These are phyloP conservation scores for Dyspetes luteomarginatus DNA, from an alignment of 2,888 invertebrate genomes.

Conservation along the genomic window DNA sequence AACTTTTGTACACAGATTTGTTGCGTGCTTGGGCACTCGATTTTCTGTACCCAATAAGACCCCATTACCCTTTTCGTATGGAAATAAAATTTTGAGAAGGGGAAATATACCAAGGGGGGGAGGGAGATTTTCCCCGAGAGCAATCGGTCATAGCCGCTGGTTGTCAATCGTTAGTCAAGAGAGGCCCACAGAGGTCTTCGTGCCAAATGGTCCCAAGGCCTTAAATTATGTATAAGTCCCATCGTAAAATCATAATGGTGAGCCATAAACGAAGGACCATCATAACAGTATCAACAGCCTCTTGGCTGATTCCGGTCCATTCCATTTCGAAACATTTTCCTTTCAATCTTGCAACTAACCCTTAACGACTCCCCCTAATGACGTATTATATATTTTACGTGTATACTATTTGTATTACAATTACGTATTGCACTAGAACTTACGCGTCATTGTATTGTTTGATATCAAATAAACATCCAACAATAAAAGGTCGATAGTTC, in stretches of 20 bases:
- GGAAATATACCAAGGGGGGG: not conserved
- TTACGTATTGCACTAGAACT: too few relatives aligned
- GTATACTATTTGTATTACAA: too few relatives aligned
- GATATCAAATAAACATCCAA: too few relatives aligned
- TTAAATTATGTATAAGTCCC: slow-evolving; percentile 38
- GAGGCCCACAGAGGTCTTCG: not conserved
- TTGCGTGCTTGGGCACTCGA: slow-evolving; percentile 16
- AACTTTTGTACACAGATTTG: slow-evolving; percentile 2
- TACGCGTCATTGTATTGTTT: too few relatives aligned
- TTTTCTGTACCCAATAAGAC: slow-evolving; percentile 3
- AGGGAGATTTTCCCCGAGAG: too few relatives aligned
- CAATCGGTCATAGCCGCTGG: not conserved
- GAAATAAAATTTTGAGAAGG: not conserved
- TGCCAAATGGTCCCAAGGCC: not conserved
- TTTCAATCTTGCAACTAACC: slow-evolving; percentile 14
- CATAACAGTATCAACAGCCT: slow-evolving; percentile 4
- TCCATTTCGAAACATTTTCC: slow-evolving; percentile 23
- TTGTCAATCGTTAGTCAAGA: not conserved
- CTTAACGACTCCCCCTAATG: slow-evolving; percentile 23
- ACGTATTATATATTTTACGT: slow-evolving; percentile 23
- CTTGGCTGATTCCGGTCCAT: not conserved
- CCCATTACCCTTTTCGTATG: not conserved
- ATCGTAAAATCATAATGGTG: slow-evolving; percentile 68
- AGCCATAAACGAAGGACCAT: slow-evolving; percentile 59
- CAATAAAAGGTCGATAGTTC: too few relatives aligned